Percentiles rank a stretch among this genome's conserved stretches.
Evolutionary conservation across 2,797 vertebrate genomes (phyloP).

Genomic region (Caiman crocodilus): DNA sequence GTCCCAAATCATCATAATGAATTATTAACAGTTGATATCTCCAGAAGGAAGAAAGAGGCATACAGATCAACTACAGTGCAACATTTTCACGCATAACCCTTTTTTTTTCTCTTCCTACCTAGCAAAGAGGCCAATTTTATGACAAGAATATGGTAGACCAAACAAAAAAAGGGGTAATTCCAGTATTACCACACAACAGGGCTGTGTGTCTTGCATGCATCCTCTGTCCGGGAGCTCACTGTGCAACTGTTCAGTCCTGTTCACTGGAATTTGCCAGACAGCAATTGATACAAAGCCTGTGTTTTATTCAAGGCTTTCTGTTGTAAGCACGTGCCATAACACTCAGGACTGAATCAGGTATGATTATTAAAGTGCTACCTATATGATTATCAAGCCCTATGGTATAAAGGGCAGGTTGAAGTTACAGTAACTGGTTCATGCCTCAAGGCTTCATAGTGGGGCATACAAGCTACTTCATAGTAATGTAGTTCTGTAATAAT

Average conservation of each 20-base stretch:
- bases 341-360: background rate
- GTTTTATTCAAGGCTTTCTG: background rate
- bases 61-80: background rate
- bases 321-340: background rate
- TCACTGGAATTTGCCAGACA: background rate
- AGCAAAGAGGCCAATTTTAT: background rate
- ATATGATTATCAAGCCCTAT: too few relatives aligned
- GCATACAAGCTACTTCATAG: background rate
- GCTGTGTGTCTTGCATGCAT: background rate
- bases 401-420: background rate
- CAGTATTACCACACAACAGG: background rate
- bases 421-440: background rate
- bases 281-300: background rate
- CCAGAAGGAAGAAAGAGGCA: constrained; percentile 21
- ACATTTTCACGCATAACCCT: constrained; percentile 36
- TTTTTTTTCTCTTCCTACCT: constrained; percentile 30
- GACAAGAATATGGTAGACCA: background rate
- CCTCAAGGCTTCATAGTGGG: background rate
- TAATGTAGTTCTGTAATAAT: background rate
- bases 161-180: background rate
- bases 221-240: background rate
- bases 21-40: constrained; percentile 79
- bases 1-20: constrained; percentile 75
- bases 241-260: background rate
- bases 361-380: background rate